Evolutionary conservation across 92 coral and sea anemone genomes (phyloP), one percentile per base, ranked within the genome.

Genomic region (Bergia puertoricense): DNA sequence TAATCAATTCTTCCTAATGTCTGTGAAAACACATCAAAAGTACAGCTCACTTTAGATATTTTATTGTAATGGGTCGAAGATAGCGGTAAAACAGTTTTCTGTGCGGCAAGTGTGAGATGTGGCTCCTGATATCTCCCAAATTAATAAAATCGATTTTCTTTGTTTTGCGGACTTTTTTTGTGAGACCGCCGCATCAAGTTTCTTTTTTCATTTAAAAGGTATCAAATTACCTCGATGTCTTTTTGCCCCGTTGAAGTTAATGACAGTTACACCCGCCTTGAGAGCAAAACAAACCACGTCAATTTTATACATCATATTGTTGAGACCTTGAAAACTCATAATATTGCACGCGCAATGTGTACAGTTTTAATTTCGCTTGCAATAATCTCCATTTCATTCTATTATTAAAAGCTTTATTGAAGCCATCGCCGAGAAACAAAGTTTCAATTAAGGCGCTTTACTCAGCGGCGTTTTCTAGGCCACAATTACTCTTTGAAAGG

Each of bases 341-440:
- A 82, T 40, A 84, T 84, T 72, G 6, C 54, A 84, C 41, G 78
- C 90, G 89, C 90, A 76, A 79, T 84, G 87, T 51, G 91, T 67
- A 65, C 90, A 84, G 86, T 89, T 43, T 91, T 94, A 85, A 94
- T 86, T 94, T 90, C 77, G 91, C 84, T 59, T 84, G 94, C 91
- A 94, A 94, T 94, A 93, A 93, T 91, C 90, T 88, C 65, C 74
- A 90, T 93, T 93, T 93, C 91, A 89, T 90, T 85, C 89, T 85
- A 86, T 93, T 93, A 91, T 95, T 95, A 69, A 86, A 92, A 62
- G 82, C 90, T 73, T 88, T 89, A 90, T 90, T 90, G 91, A 86
- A 88, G 91, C 91, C 77, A 92, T 92, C 85, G 98, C 96, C 96
- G 94, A 86, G 96, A 89, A 93, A 95, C 98, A 95, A 91, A 91